Evolutionary conservation across 1,140 invertebrate genomes (phyloP), one percentile per base, ranked within the genome.

Genomic region (Paraescarpia echinospica): DNA sequence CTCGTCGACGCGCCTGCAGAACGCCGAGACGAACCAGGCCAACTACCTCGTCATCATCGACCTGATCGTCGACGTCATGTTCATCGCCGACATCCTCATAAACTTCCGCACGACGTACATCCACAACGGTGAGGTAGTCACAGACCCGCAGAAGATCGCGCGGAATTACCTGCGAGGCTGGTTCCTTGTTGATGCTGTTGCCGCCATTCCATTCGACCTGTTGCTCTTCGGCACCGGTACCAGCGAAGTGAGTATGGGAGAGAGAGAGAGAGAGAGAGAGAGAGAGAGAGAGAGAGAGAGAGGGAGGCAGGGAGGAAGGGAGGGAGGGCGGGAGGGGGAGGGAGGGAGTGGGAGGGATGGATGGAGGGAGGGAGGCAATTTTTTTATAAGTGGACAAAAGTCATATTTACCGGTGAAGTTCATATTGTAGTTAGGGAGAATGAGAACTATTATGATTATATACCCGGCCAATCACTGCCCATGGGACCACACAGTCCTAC

Each of bases 51-150:
- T 96, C 12, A 95, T 96, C 41, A 95, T 96, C 27, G 96, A 96
- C 94, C 93, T 96, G 22, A 95, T 96, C 92, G 96, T 96, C 33
- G 96, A 96, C 93, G 92, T 96, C 12, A 96, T 96, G 95, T 96
- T 96, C 93, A 95, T 96, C 92, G 95, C 95, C 5, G 96, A 96
- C 94, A 96, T 96, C 93, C 94, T 96, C 91, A 96, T 96, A 92
- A 96, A 96, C 94, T 96, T 96, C 93, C 94, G 96, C 90, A 96
- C 96, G 5, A 96, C 96, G 2, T 96, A 95, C 93, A 93, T 96
- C n/a, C 94, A 95, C 89, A 95, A 95, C 94, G 96, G 96, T 4
- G 96, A 96, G 34, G 96, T 96, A 89, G 94, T 96, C 77, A 94
- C 94, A 22, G 95, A 96, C 93, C 95, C 95, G 27, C 95, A 95